Percentiles rank a stretch among this genome's conserved stretches.
phyloP scores from a whole-genome alignment of 2,113 vertebrate species.

The Neodontobutis hainanensis region DNA sequence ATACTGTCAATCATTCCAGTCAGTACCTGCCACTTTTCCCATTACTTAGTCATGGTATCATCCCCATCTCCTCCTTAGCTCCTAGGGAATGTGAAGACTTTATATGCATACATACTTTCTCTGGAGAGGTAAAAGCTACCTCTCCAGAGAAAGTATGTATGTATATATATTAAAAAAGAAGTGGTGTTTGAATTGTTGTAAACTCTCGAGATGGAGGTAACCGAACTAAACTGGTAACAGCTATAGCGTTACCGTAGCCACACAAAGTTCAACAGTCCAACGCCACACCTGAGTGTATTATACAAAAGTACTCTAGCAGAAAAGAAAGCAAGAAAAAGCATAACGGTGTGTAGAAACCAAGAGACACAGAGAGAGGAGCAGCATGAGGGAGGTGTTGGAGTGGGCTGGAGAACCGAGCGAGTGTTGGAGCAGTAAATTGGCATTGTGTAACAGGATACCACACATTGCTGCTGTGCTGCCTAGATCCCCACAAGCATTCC shows the following conservation, averaged over 20 bases:
- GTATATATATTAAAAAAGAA: not conserved
- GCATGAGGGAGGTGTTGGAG: conserved; percentile 71
- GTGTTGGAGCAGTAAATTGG: conserved; percentile 86
- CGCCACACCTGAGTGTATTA: conserved; percentile 43
- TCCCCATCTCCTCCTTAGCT: too few species aligned
- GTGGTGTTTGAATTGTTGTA: not conserved
- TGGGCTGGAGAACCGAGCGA: conserved; percentile 84
- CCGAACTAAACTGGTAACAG: conserved; percentile 1
- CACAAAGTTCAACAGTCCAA: conserved; percentile 46
- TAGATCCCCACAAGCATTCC: conserved; percentile 76
- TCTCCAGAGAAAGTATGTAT: too few species aligned
- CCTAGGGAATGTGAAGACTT: too few species aligned
- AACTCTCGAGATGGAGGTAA: not conserved
- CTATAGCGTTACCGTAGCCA: conserved; percentile 44
- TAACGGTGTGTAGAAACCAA: conserved; percentile 29
- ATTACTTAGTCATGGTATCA: too few species aligned
- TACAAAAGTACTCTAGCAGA: conserved; percentile 54
- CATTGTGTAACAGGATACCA: conserved; percentile 90
- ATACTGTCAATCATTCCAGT: too few species aligned
- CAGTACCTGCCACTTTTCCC: too few species aligned
- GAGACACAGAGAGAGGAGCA: conserved; percentile 30
- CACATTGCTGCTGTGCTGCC: conserved; percentile 82
- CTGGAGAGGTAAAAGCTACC: too few species aligned
- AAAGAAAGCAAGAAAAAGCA: conserved; percentile 56
- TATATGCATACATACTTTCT: too few species aligned